Conservation (phyloP, 1,140 invertebrate genomes). For the Zaprionus capensis region DNA sequence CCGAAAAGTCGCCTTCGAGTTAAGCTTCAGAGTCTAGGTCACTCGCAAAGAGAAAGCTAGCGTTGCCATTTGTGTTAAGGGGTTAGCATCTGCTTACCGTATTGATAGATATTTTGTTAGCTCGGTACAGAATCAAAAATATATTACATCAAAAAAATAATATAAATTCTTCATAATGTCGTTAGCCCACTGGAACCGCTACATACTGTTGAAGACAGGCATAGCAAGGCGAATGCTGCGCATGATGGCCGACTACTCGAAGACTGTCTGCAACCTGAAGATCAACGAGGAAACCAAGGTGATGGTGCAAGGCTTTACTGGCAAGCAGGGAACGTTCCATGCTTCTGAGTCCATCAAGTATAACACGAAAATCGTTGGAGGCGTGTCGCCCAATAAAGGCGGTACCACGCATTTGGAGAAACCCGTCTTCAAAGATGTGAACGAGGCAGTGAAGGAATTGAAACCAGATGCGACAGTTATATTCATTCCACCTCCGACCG, state of each 20-base stretch:
- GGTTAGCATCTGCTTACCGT: background rate
- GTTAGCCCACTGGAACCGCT: constrained; percentile 14
- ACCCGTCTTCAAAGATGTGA: constrained; percentile 96
- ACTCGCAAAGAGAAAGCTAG: background rate
- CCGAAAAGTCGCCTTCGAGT: background rate
- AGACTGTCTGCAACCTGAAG: constrained; percentile 92
- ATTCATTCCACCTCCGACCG: constrained; percentile 98
- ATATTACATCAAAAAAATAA: background rate
- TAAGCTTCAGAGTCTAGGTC: background rate
- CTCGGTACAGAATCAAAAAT: constrained; percentile 29
- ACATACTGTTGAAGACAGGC: background rate
- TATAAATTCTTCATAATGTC: constrained; percentile 13
- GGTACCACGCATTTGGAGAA: constrained; percentile 95
- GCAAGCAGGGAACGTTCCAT: constrained; percentile 97
- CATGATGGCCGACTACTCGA: constrained; percentile 85
- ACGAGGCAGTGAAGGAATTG: constrained; percentile 90
- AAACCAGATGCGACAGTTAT: constrained; percentile 96
- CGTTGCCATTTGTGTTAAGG: background rate
- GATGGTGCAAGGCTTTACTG: constrained; percentile 97
- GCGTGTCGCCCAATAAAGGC: constrained; percentile 98
- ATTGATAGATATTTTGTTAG: constrained; percentile 27
- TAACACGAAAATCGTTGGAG: constrained; percentile 98
- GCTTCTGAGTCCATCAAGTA: constrained; percentile 98
- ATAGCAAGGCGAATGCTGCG: constrained; percentile 12
- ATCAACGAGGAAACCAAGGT: constrained; percentile 95